These are phyloP conservation scores for Sitobion miscanthi DNA, from an alignment of 1,140 invertebrate genomes.

Conservation along the genomic window DNA sequence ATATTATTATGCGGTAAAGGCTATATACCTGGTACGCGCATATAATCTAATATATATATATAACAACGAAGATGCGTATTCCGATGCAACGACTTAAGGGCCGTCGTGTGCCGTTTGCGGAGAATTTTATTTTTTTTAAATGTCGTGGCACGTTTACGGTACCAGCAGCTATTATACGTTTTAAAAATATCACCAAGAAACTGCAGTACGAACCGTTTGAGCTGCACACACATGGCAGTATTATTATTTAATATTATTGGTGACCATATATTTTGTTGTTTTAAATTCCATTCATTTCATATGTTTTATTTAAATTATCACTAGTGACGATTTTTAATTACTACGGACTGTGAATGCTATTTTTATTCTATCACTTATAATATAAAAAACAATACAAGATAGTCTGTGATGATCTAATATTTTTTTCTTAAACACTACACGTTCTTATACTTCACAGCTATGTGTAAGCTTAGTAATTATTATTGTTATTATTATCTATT, in stretches of 20 bases:
- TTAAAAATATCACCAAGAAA: not conserved
- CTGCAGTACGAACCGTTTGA: no score
- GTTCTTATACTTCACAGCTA: not conserved
- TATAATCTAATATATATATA: no score
- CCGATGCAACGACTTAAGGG: no score
- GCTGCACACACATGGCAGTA: no score
- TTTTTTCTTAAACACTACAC: no score
- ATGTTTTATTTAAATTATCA: not conserved
- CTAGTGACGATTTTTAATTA: no score
- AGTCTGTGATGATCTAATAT: no score
- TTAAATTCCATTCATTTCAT: not conserved
- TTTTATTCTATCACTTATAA: not conserved
- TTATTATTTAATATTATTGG: no score
- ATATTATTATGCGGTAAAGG: no score
- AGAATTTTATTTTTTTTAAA: not conserved
- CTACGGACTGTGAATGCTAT: not conserved
- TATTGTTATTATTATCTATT: not conserved
- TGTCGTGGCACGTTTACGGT: not conserved
- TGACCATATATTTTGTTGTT: not conserved
- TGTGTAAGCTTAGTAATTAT: not conserved
- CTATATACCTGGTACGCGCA: no score
- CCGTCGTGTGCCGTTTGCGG: not conserved
- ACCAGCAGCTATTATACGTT: not conserved
- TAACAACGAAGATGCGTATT: no score
- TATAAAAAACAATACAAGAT: no score